Evolutionary conservation across 2,113 vertebrate species (phyloP), one percentile per base, ranked within the genome.

Genomic region (Phoxinus phoxinus): DNA sequence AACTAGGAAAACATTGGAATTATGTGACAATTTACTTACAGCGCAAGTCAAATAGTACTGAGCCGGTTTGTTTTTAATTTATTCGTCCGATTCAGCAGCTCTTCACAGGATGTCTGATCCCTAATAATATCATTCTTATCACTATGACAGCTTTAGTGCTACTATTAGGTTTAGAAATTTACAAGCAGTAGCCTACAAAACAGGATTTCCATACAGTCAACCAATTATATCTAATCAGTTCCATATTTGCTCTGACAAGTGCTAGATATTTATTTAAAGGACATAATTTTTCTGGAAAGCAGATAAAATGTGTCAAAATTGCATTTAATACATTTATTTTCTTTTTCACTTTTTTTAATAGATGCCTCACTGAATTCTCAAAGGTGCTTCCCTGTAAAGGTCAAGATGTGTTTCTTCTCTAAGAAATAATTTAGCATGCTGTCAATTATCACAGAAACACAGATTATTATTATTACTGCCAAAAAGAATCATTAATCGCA

Each of bases 361-460:
- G 46, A 67, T 23, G 44, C 4, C 41, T 56, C 51, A 32, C 6
- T 53, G 73, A 21, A 27, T 76, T 32, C 15, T 76, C 77, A 81
- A 67, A 67, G 61, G 61, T 69, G n/a, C 44, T 81, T 81, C 17
- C 27, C 46, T 69, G 44, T 58, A 87, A 73, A 80, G 67, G 30
- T 63, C 65, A 65, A 35, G 6, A 41, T 27, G 41, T 65, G 63
- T 69, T 86, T 86, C 61, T 86, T 15, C 19, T 37, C 21, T 4
- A 32, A 37, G 17, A 83, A 56, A 77, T 69, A 69, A 27, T 69
- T 76, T 71, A 30, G 27, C 56, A 78, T 46, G 51, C 51, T 69
- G 59, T 85, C 63, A 58, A 71, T 85, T 35, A 85, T 87, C n/a
- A 21, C 15, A 61, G 63, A 84, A 61, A 48, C 48, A 44, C 37